Base-by-base conservation (phyloP, 64 coral and sea anemone genomes). In the Stichodactyla helianthus region DNA sequence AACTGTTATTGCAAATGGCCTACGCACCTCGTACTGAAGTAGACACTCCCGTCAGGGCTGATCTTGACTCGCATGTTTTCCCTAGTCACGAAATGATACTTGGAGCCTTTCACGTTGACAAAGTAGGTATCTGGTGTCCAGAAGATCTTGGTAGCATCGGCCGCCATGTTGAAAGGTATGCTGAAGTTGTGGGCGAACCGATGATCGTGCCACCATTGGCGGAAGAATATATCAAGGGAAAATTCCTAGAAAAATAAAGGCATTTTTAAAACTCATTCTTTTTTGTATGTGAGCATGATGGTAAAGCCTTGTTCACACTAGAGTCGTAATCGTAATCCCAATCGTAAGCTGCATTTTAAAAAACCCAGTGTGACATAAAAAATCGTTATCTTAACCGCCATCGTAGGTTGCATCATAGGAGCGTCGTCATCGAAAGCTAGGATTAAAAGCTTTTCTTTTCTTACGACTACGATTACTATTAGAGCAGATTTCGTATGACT, bases 121-220 rank as follows among this genome's bases (percentile, higher is more conserved):
- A 92, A 92, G 57, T 92, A 92, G 5, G 90, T 92, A 52, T 92
- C 90, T 28, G 90, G 90, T 19, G 90, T 92, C 90, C 90, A 92
- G 53, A 92, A 92, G 8, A 92, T 59, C 78, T 82, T 84, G 5
- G 90, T 87, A 10, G 90, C 84, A 77, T 92, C 90, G 22, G 77
- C 90, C 6, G 90, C 89, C 85, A 92, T 92, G 90, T 81, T 92
- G 62, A 92, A 92, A 14, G 90, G 90, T 31, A 20, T 92, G 53
- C 85, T 82, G 12, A 86, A 92, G 65, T 92, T 92, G 27, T 92
- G 90, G 50, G 15, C 80, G 52, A 92, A 92, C 56, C 90, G 78
- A 61, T 74, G 90, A 67, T 92, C 90, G 18, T 74, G 17, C 90
- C 90, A 92, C 90, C 90, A 92, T 57, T 92, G 90, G 10, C 90